Base-by-base conservation (phyloP, 2,888 invertebrate genomes). In the Seira sanloemensis region DNA sequence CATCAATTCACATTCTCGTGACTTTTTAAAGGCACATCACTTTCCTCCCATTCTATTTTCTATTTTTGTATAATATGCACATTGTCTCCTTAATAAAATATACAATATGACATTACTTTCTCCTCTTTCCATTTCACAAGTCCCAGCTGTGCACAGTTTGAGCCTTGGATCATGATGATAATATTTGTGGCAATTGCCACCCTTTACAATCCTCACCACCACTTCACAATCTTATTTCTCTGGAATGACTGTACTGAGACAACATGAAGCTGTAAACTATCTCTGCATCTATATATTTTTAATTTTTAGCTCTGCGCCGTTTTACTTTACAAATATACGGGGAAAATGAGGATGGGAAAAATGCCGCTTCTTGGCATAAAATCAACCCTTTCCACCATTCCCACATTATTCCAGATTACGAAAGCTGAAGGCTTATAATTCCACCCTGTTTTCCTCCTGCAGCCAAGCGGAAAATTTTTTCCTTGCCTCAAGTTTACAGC, bases 131-230 rank as follows among this genome's bases (percentile, higher is more conserved):
- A 62, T 21, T 62, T 62, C 21, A 21, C 62, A 21, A 21, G 16
- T 2, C 62, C 62, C 62, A 62, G 62, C 62, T 62, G 62, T 2
- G 62, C 62, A 23, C 62, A 62, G 62, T 62, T 62, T 62, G 62
- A 62, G 62, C 21, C 62, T 9, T 62, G 5, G 58, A 58, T 58
- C n/a, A 58, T 58, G 58, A 58, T 18, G 58, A 62, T 62, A 2
- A 62, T 62, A 62, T 62, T 62, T 62, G 62, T 62, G 62, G 62
- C 62, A 62, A 62, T 62, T 62, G 62, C n/a, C 62, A 62, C 62
- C 62, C 62, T 62, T 50, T 62, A 62, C 62, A n/a, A 62, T 62
- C 9, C 25, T 19, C 7, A 69, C 69, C 27, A 69, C 67, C 16
- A 25, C 37, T 37, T 37, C 69, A 69, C 69, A n/a, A n/a, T 46